phyloP scores from a whole-genome alignment of 2,797 vertebrate genomes.

The Tragelaphus eurycerus region DNA sequence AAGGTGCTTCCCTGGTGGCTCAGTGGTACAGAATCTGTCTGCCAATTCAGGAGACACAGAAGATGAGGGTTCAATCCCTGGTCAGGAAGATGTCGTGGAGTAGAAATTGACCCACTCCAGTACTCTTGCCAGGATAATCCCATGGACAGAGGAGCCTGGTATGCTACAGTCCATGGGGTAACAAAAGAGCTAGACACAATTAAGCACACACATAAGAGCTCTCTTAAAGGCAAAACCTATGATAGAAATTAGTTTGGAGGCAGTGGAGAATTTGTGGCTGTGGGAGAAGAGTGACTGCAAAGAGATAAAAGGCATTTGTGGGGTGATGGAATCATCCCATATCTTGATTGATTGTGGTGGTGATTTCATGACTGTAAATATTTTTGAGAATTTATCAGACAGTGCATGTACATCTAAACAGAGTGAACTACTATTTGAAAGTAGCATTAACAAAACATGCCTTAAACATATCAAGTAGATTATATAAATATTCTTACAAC shows the following conservation, averaged over 20 bases:
- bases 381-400: not conserved
- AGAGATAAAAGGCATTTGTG: not conserved
- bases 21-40: not conserved
- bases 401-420: not conserved
- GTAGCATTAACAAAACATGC: not conserved
- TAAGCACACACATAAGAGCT: not conserved
- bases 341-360: not conserved
- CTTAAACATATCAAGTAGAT: not conserved
- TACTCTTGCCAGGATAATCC: not conserved
- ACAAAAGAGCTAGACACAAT: fast-evolving
- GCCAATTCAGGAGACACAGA: not conserved
- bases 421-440: not conserved
- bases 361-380: not conserved
- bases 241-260: not conserved
- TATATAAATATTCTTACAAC: not conserved
- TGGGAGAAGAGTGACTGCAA: not conserved
- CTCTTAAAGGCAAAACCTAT: not conserved
- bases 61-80: not conserved
- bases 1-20: not conserved
- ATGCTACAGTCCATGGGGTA: not conserved
- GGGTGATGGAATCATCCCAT: not conserved
- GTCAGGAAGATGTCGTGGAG: not conserved
- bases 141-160: not conserved
- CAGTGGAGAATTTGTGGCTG: not conserved
- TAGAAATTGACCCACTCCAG: not conserved